Evolutionary conservation across 1,140 invertebrate genomes (phyloP).

Genomic region (Tigriopus japonicus): DNA sequence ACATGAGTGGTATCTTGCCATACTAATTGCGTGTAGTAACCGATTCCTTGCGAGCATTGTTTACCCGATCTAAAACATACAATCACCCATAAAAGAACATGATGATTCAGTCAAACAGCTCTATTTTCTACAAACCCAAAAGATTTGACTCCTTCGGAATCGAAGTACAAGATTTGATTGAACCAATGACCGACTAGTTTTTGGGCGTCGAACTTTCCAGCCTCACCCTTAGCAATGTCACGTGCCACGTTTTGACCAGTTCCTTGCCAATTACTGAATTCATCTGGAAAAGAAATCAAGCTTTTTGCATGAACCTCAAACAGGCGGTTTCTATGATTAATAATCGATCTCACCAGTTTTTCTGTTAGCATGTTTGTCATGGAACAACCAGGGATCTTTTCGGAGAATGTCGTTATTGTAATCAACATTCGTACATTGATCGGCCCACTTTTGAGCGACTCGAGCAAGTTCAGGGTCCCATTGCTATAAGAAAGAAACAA

Average conservation of each 20-base stretch:
- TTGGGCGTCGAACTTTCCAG: slow-evolving; percentile 2
- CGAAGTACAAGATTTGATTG: slow-evolving; percentile 8
- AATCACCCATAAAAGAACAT: too few species aligned
- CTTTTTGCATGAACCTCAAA: background rate
- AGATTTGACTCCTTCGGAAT: slow-evolving; percentile 6
- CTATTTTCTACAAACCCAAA: background rate
- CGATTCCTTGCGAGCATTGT: slow-evolving; percentile 5
- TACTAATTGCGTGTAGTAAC: slow-evolving; percentile 11
- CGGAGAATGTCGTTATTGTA: slow-evolving; percentile 3
- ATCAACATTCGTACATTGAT: slow-evolving; percentile 10
- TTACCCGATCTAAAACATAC: background rate
- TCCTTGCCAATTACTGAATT: slow-evolving; percentile 12
- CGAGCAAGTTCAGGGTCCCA: slow-evolving; percentile 10
- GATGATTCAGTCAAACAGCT: too few species aligned
- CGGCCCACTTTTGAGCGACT: slow-evolving; percentile 13
- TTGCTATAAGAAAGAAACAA: background rate
- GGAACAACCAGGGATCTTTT: slow-evolving; percentile 8
- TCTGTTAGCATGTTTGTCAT: slow-evolving; percentile 7
- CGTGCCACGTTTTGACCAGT: slow-evolving; percentile 11
- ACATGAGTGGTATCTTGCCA: slow-evolving; percentile 13
- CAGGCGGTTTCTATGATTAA: too few species aligned
- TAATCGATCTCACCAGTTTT: slow-evolving; percentile 1
- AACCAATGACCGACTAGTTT: slow-evolving; percentile 11
- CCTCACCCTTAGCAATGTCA: slow-evolving; percentile 3
- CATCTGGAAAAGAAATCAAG: background rate